Percentiles rank a stretch among this genome's conserved stretches.
phyloP scores from a whole-genome alignment of 2,888 invertebrate species.

The Erebia epiphron region DNA sequence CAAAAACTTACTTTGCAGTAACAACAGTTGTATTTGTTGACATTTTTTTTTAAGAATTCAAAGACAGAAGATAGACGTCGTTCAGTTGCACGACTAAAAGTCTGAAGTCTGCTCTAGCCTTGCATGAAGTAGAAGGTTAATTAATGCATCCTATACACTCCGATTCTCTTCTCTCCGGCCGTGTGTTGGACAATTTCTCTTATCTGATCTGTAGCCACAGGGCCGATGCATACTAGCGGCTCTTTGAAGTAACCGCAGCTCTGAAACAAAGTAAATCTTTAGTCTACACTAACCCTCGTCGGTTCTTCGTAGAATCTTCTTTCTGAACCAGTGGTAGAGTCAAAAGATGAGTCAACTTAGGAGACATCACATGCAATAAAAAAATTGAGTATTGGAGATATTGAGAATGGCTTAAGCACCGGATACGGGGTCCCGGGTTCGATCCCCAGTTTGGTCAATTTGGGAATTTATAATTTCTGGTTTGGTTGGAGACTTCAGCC shows the following conservation, averaged over 20 bases:
- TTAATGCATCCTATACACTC: conserved; percentile 83
- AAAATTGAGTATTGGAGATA: too few relatives aligned
- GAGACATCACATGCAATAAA: too few relatives aligned
- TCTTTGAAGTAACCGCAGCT: conserved; percentile 96
- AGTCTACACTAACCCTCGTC: neutral
- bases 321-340: too few relatives aligned
- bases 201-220: conserved; percentile 90
- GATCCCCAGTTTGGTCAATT: too few relatives aligned
- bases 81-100: neutral
- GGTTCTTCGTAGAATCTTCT: too few relatives aligned
- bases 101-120: conserved; percentile 4
- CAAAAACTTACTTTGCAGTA: too few relatives aligned
- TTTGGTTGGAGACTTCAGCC: too few relatives aligned
- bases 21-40: too few relatives aligned
- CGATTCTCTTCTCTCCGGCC: conserved; percentile 91
- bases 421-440: too few relatives aligned
- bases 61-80: neutral
- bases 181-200: conserved; percentile 88
- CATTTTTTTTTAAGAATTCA: neutral
- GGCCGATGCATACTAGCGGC: conserved; percentile 93
- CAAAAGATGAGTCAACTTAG: too few relatives aligned
- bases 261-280: conserved; percentile 62
- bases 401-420: too few relatives aligned
- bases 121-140: neutral
- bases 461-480: too few relatives aligned